Base-by-base conservation (phyloP, 2,113 vertebrate genomes). In the Callospermophilus lateralis region DNA sequence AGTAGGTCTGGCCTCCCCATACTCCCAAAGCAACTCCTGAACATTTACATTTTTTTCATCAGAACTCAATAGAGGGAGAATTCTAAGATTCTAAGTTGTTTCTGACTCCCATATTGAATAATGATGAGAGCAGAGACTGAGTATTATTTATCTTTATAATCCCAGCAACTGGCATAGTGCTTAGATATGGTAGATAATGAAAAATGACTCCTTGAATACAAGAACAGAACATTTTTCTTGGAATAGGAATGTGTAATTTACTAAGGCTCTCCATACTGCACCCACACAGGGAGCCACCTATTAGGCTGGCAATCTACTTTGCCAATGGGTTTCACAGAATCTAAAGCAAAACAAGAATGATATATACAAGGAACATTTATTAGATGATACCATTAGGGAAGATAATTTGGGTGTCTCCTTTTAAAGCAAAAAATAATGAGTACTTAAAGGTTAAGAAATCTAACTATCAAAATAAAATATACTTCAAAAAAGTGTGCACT, bases 161-260 rank as follows among this genome's bases (percentile, higher is more conserved):
- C 61, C 61, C 61, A 63, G 61, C 8, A 63, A 63, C 61, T 63
- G 24, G 8, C 61, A 63, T 8, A 63, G 15, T 20, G 78, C 42
- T 89, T 53, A 42, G 45, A 48, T 70, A 34, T 48, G 72, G 65
- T 5, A 84, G 34, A 73, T 13, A 72, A 83, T 77, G 8, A 91
- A 91, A 90, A 70, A 72, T 1, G 3, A 70, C 63, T 81, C 74
- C 78, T 76, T 92, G 11, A 96, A 83, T 70, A 86, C 53, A 89
- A 30, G 12, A 81, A 45, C 51, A 84, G 42, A 65, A 70, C n/a
- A 32, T 37, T 73, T 79, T 55, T 93, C 61, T 48, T 73, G 48
- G 37, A 79, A 93, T 32, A 96, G n/a, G 70, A 90, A 96, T 77
- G 37, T 86, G 32, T 58, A 81, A 42, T 87, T 93, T 58, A 87